phyloP scores from a whole-genome alignment of 2,797 vertebrate species.

The Pangasius djambal region DNA sequence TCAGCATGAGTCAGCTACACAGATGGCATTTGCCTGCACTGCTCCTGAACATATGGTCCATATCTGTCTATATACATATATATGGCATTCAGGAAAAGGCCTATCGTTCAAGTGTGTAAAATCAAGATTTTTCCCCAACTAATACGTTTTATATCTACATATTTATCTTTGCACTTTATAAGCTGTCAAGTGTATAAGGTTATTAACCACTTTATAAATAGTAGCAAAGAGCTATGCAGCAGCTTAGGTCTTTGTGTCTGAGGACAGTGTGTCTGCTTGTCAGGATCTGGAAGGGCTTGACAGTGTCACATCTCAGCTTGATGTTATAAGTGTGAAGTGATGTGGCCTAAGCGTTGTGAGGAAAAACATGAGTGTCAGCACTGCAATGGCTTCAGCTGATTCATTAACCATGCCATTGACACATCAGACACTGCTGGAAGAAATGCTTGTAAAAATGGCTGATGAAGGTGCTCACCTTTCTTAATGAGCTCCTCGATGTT shows the following conservation, averaged over 20 bases:
- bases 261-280: conserved; percentile 6
- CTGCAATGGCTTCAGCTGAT: neutral
- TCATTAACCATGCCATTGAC: neutral
- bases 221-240: neutral
- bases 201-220: neutral
- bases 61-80: neutral
- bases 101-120: conserved; percentile 9
- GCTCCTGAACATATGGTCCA: conserved; percentile 29
- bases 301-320: conserved; percentile 4
- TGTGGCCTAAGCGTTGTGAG: neutral
- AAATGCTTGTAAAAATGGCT: neutral
- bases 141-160: neutral
- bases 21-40: conserved; percentile 24
- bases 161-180: neutral
- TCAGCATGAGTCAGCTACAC: conserved; percentile 44
- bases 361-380: neutral
- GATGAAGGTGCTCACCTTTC: conserved; percentile 75
- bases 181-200: neutral
- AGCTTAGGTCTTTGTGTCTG: neutral
- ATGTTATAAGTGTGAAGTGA: conserved; percentile 2
- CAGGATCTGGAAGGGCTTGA: neutral
- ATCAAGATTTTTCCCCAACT: neutral
- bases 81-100: conserved; percentile 3
- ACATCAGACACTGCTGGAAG: neutral
- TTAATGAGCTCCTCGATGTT: conserved; percentile 83